Percentiles rank a stretch among this genome's conserved stretches.
Conservation (phyloP, 1,140 invertebrate species). For the Drosophila ohnishii region DNA sequence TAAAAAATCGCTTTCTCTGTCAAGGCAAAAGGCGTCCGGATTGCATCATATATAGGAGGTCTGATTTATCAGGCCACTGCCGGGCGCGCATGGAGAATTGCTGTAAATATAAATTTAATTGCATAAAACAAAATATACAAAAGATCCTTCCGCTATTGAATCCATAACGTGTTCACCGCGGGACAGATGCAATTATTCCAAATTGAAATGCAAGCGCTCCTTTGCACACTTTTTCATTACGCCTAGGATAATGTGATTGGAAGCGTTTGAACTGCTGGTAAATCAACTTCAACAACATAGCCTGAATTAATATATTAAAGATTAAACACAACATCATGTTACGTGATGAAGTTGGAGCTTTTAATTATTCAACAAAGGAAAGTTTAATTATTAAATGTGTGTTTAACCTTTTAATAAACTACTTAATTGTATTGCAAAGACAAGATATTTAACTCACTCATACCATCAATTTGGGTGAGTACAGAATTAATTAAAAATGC, state of each 20-base stretch:
- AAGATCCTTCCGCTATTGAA: constrained; percentile 46
- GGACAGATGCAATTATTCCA: constrained; percentile 53
- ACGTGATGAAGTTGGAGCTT: not conserved
- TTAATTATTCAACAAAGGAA: constrained; percentile 2
- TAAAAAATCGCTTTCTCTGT: constrained; percentile 45
- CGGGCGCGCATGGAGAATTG: constrained; percentile 33
- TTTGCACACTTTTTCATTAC: constrained; percentile 21
- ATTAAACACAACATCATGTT: not conserved
- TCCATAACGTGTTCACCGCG: constrained; percentile 27
- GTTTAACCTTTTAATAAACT: constrained; percentile 13
- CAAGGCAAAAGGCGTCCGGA: not conserved
- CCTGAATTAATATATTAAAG: constrained; percentile 6
- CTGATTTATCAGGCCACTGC: constrained; percentile 45
- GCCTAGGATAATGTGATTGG: constrained; percentile 18
- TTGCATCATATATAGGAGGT: constrained; percentile 16
- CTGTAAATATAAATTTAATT: constrained; percentile 79
- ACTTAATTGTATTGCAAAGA: not conserved
- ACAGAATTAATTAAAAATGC: constrained; percentile 69
- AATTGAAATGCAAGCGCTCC: constrained; percentile 54
- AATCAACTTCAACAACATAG: constrained; percentile 19
- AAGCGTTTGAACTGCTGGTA: not conserved
- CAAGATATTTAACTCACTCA: not conserved
- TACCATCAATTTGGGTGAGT: not conserved
- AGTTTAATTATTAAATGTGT: constrained; percentile 9
- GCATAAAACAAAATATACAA: constrained; percentile 60